phyloP scores from a whole-genome alignment of 92 coral and sea anemone species.

The Diadumene lineata region DNA sequence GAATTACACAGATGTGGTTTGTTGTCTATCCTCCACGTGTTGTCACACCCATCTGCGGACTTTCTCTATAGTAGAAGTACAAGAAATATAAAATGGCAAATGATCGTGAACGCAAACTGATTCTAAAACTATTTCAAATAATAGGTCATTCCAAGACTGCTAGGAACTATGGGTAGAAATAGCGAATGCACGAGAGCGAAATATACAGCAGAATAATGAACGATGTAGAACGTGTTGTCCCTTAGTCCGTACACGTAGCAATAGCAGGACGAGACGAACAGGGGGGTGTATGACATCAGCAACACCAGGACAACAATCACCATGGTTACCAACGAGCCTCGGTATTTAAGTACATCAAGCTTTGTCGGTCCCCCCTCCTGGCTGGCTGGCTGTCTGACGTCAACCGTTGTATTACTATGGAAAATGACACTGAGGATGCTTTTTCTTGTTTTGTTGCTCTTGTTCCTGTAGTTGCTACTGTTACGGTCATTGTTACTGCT shows the following conservation, averaged over 20 bases:
- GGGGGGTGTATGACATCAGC: not conserved
- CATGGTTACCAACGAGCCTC: not conserved
- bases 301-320: not conserved
- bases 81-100: no score
- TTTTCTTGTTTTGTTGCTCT: no score
- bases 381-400: not conserved
- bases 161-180: no score
- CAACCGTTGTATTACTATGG: not conserved
- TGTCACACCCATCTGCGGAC: not conserved
- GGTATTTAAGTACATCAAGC: not conserved
- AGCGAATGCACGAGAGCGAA: conserved; percentile 9
- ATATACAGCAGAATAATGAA: conserved; percentile 6
- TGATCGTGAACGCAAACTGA: no score
- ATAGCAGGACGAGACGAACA: not conserved
- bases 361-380: not conserved
- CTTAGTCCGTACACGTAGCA: not conserved
- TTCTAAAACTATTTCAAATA: no score
- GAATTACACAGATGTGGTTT: no score
- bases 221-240: conserved; percentile 1
- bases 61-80: no score
- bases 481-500: not conserved
- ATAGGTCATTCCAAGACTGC: no score
- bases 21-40: not conserved
- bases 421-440: not conserved
- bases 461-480: no score